Evolutionary conservation across 1,140 invertebrate genomes (phyloP), one percentile per base, ranked within the genome.

Genomic region (Leptopilina boulardi): DNA sequence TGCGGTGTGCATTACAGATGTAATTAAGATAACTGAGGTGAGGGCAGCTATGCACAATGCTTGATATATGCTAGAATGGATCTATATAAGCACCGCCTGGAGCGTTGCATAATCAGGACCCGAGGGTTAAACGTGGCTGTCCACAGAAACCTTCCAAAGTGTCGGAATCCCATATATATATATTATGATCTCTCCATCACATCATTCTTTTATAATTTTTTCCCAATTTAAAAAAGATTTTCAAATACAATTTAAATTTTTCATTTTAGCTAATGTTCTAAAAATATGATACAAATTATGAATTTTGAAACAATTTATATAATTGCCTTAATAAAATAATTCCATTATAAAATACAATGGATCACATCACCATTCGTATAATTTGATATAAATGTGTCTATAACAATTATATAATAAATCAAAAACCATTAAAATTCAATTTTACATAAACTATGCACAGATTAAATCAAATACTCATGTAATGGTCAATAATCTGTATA

Each of bases 21-120:
- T 89, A 89, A 90, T 90, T 89, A 90, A 90, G 89, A 90, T 90
- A 89, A 88, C 88, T 86, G 88, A 89, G 88, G 89, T 89, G 87
- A 89, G 86, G 84, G 88, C 87, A 89, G 86, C 87, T 87, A 88
- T 89, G 87, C 88, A 89, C 87, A 89, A 88, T 89, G 87, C 74
- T 78, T 89, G 88, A 90, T 89, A 85, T 89, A 89, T 86, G 83
- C 84, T 76, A 44, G 77, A 80, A 83, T 82, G 82, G 75, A 78
- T 84, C 74, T 80, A 75, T 83, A 84, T 80, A 84, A 80, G 71
- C 79, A 71, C 71, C 73, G 34, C 74, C 70, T 47, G 70, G 71
- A 77, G 71, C 76, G 77, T 85, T 83, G 75, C 76, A 78, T 86
- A 86, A 85, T 85, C 80, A 78, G 70, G 73, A 66, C 59, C 51